phyloP scores from a whole-genome alignment of 2,888 invertebrate species.

The Platycheirus rosarum region DNA sequence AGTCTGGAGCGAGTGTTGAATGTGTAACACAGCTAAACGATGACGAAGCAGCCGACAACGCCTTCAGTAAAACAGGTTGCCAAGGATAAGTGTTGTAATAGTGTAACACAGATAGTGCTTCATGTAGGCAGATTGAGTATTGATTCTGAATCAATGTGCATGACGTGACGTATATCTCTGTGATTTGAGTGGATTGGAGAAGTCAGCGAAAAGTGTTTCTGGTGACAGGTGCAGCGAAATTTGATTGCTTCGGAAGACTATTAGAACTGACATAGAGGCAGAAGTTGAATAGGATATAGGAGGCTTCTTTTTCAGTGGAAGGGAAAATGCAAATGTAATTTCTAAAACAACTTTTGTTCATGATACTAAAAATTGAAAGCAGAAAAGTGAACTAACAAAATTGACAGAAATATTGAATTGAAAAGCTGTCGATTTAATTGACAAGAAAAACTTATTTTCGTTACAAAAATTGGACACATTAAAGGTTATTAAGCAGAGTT shows the following conservation, averaged over 20 bases:
- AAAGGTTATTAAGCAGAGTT: too few relatives aligned
- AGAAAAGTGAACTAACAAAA: too few relatives aligned
- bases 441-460: too few relatives aligned
- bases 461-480: too few relatives aligned
- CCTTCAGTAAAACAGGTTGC: conserved; percentile 59
- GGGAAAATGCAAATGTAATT: too few relatives aligned
- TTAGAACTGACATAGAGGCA: too few relatives aligned
- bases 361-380: too few relatives aligned
- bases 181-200: conserved; percentile 11
- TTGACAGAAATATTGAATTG: too few relatives aligned
- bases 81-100: conserved; percentile 17
- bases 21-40: conserved; percentile 47
- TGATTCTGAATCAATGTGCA: conserved; percentile 57
- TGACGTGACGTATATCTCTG: conserved; percentile 10
- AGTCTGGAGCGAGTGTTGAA: conserved; percentile 49
- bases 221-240: conserved; percentile 18
- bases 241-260: neutral
- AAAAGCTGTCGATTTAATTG: too few relatives aligned
- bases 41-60: conserved; percentile 23
- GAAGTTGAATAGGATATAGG: neutral
- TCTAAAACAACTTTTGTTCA: too few relatives aligned
- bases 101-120: conserved; percentile 29
- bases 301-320: too few relatives aligned
- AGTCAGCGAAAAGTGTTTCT: neutral
- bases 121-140: conserved; percentile 51